A percentile compares a stretch with the other conserved stretches of the same genome.
Evolutionary conservation across 2,888 invertebrate species (phyloP).

Genomic region (Trissolcus brochymenae): DNA sequence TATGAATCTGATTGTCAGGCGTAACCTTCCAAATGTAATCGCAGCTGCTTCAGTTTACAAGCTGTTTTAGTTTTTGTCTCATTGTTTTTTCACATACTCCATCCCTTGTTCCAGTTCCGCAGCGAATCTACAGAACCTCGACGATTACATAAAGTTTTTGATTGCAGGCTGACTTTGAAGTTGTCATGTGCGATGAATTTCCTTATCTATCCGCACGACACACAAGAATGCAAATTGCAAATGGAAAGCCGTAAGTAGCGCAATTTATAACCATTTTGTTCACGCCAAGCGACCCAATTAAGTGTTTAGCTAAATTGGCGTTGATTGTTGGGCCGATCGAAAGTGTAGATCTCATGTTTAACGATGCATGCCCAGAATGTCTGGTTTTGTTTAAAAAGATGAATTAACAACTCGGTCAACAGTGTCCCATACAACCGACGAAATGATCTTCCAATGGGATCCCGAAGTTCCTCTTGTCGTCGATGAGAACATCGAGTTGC

Average conservation of each 20-base stretch:
- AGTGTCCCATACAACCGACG: constrained; percentile 96
- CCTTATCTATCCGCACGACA: constrained; percentile 95
- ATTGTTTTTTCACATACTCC: too few relatives aligned
- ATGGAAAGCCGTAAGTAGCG: constrained; percentile 93
- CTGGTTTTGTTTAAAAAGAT: constrained; percentile 10
- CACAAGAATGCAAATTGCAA: constrained; percentile 94
- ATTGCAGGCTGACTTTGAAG: constrained; percentile 84
- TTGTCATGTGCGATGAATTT: constrained; percentile 97
- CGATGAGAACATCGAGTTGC: constrained; percentile 92
- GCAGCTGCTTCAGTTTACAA: too few relatives aligned
- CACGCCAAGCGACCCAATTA: constrained; percentile 43
- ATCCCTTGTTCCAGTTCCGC: neutral
- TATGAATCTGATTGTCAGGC: too few relatives aligned
- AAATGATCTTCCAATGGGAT: constrained; percentile 96
- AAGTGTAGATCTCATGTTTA: neutral
- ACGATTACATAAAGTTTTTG: too few relatives aligned
- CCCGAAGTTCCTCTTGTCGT: constrained; percentile 92
- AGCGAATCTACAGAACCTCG: neutral
- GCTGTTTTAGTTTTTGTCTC: too few relatives aligned
- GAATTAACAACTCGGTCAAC: constrained; percentile 71
- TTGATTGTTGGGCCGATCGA: constrained; percentile 14
- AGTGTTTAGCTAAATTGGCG: constrained; percentile 24
- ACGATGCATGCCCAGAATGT: constrained; percentile 22
- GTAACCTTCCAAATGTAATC: too few relatives aligned
- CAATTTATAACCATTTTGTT: constrained; percentile 15